phyloP scores from a whole-genome alignment of 2,888 invertebrate genomes.

The Metalampra italica region DNA sequence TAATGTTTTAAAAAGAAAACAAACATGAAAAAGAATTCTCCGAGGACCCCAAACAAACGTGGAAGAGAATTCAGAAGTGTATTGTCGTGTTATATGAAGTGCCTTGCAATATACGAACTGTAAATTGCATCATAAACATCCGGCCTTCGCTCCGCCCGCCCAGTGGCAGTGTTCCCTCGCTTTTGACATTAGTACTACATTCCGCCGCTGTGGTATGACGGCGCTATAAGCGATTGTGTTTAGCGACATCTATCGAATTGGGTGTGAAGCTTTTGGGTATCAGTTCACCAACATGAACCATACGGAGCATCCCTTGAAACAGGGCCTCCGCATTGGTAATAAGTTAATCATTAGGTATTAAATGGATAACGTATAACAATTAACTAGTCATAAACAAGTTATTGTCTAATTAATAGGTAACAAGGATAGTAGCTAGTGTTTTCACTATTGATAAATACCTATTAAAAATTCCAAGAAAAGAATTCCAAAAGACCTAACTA shows the following conservation, averaged over 20 bases:
- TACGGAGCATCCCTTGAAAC: neutral
- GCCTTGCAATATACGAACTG: constrained; percentile 65
- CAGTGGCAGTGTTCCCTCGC: constrained; percentile 32
- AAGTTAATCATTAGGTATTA: too few species aligned
- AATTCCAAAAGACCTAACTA: too few species aligned
- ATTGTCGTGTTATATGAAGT: constrained; percentile 66
- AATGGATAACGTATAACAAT: too few species aligned
- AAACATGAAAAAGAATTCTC: constrained; percentile 9
- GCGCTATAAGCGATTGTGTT: constrained; percentile 27
- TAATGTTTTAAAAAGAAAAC: constrained; percentile 7
- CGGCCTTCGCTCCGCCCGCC: constrained; percentile 36
- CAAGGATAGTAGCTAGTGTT: too few species aligned
- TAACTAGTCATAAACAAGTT: too few species aligned
- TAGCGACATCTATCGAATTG: constrained; percentile 52
- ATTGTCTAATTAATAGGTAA: too few species aligned
- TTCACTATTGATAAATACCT: too few species aligned
- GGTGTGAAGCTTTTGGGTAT: constrained; percentile 40
- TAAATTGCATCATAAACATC: constrained; percentile 73
- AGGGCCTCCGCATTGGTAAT: too few species aligned
- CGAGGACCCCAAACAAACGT: constrained; percentile 28
- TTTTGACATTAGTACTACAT: constrained; percentile 29
- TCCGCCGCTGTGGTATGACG: constrained; percentile 23
- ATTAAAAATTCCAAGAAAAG: too few species aligned
- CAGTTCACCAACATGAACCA: neutral
- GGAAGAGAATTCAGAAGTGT: constrained; percentile 50